Evolutionary conservation across 1,140 invertebrate species (phyloP), one percentile per base, ranked within the genome.

Genomic region (Drosophila serrata): DNA sequence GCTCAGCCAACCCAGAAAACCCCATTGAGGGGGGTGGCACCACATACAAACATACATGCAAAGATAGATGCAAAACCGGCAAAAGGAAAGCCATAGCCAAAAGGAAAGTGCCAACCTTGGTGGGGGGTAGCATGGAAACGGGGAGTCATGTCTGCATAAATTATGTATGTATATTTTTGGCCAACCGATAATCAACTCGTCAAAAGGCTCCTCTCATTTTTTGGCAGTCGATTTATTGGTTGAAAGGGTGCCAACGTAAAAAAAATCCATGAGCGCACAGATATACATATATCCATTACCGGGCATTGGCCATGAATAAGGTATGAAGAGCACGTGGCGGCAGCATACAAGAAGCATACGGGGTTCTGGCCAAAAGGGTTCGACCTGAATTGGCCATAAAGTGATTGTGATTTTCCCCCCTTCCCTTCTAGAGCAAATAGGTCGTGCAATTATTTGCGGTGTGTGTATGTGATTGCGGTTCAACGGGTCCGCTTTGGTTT

Each of bases 141-240:
- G n/a, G 17, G 24, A 11, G 24, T 51, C 17, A 45, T 67, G 70
- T 61, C 42, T 62, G 80, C 84, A 87, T 87, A 87, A 88, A 87
- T 87, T 87, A 84, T 87, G 82, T 64, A 82, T 86, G 79, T 82
- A 85, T 64, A 82, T 86, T 79, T 86, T 81, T 86, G 82, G 59
- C 53, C 64, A 48, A 39, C 49, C 78, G 82, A 86, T 86, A 88
- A 88, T 82, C 84, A 77, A 72, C 53, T 88, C 61, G 80, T 82
- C 65, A 62, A 59, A 45, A 53, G 35, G n/a, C n/a, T n/a, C 29
- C 31, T n/a, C 37, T 46, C 67, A 49, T 45, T 73, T 69, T 59
- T 73, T 73, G 69, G 69, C 69, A 72, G 53, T 73, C 53, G 42
- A 72, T 59, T 59, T 59, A 22, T 48, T 49, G 42, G 68, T 57